Percentiles rank a stretch among this genome's conserved stretches.
phyloP scores from a whole-genome alignment of 2,113 vertebrate species.

The Cairina moschata region DNA sequence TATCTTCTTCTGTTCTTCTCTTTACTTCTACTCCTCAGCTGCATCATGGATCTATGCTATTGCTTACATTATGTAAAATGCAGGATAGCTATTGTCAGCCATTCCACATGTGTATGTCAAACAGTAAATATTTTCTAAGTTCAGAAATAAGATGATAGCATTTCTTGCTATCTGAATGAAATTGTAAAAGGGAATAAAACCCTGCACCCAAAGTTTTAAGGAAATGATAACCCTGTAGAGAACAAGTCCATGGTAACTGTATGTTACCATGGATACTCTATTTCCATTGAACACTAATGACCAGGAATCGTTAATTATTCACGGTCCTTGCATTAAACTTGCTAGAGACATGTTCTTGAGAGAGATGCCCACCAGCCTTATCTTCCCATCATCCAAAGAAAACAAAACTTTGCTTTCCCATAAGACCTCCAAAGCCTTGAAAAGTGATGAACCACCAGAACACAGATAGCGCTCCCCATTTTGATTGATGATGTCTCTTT shows the following conservation, averaged over 20 bases:
- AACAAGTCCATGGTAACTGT: not conserved
- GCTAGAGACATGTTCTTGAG: not conserved
- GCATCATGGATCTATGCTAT: not conserved
- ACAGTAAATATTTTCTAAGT: not conserved
- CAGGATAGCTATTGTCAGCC: not conserved
- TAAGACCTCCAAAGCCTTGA: not conserved
- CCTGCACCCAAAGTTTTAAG: accelerated
- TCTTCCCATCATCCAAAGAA: not conserved
- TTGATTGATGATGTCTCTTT: not conserved
- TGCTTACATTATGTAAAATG: not conserved
- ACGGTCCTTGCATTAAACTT: not conserved
- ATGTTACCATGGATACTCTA: not conserved
- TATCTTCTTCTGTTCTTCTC: not conserved
- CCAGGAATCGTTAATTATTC: not conserved
- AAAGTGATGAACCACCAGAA: not conserved
- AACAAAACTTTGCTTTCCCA: not conserved
- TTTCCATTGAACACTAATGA: not conserved
- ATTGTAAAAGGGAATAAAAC: not conserved
- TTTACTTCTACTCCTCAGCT: not conserved
- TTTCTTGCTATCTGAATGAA: not conserved
- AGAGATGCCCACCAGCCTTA: not conserved
- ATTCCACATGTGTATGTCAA: accelerated
- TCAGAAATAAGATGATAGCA: too few species aligned
- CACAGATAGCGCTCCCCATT: not conserved
- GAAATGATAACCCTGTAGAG: not conserved